Conservation (phyloP, 2,888 invertebrate species). For the Norana najaformis region DNA sequence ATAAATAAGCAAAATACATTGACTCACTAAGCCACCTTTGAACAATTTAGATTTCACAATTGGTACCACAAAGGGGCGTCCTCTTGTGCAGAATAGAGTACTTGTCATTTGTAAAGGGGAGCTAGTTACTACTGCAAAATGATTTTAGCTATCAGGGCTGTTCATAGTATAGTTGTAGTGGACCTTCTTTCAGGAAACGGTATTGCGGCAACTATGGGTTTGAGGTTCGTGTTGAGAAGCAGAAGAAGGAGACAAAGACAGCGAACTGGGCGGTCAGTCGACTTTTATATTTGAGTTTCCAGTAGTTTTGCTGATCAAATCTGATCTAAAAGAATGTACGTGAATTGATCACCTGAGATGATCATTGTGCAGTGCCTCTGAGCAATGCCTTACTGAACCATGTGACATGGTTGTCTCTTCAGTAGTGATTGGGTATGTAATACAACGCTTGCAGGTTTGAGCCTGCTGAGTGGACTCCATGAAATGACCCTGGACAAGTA, state of each 20-base stretch:
- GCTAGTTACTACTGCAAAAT: too few relatives aligned
- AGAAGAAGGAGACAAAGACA: slow-evolving; percentile 61
- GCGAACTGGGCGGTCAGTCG: slow-evolving; percentile 63
- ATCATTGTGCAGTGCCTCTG: too few relatives aligned
- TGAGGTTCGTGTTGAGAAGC: slow-evolving; percentile 60
- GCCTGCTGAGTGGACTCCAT: too few relatives aligned
- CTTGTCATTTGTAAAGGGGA: not conserved
- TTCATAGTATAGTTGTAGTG: not conserved
- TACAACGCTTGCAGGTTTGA: too few relatives aligned
- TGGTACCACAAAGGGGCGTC: not conserved
- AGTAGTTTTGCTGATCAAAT: not conserved
- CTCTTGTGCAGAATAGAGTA: not conserved
- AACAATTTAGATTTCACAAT: not conserved
- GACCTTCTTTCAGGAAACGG: slow-evolving; percentile 55
- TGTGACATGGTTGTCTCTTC: not conserved
- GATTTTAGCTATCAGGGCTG: not conserved
- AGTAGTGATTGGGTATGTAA: not conserved
- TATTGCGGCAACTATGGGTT: slow-evolving; percentile 61
- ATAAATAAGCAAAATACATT: too few relatives aligned
- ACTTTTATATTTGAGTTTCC: not conserved
- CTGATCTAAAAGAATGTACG: not conserved
- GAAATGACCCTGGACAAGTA: too few relatives aligned
- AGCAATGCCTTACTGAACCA: too few relatives aligned
- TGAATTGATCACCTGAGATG: not conserved
- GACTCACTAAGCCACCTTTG: too few relatives aligned